Conservation (phyloP, 2,113 vertebrate genomes). For the Oryzias melastigma region DNA sequence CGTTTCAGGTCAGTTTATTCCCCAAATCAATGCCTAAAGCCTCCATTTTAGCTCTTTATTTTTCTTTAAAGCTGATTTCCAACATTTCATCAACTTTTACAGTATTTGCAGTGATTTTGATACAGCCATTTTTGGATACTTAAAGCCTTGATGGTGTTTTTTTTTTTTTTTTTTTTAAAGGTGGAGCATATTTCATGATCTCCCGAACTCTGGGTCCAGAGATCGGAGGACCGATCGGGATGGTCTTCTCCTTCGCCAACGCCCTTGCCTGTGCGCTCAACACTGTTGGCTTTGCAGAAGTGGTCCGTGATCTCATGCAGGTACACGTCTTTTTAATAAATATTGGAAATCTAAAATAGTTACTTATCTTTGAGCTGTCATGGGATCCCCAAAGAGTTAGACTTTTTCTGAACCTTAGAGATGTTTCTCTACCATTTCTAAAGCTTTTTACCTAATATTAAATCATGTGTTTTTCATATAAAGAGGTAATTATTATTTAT, state of each 20-base stretch:
- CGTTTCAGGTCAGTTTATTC: slow-evolving; percentile 64
- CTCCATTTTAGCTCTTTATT: no score
- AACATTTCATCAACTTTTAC: no score
- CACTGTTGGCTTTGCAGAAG: slow-evolving; percentile 73
- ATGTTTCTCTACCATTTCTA: no score
- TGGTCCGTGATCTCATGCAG: slow-evolving; percentile 67
- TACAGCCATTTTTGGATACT: neutral
- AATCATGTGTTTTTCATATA: no score
- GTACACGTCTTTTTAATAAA: slow-evolving; percentile 26
- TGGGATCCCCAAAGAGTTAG: no score
- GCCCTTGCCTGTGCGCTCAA: slow-evolving; percentile 74
- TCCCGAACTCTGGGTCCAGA: slow-evolving; percentile 73
- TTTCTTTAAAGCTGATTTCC: no score
- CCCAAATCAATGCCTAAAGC: neutral
- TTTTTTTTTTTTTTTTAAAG: slow-evolving; percentile 26
- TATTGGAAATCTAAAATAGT: neutral
- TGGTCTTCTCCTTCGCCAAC: slow-evolving; percentile 76
- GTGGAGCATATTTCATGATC: slow-evolving; percentile 76
- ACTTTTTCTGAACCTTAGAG: no score
- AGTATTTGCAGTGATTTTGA: neutral
- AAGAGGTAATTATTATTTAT: no score
- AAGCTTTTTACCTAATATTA: no score
- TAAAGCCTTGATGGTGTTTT: neutral
- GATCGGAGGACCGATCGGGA: slow-evolving; percentile 69
- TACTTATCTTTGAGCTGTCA: no score